Conservation (phyloP, 1,140 invertebrate species). For the Drosophila ananassae region DNA sequence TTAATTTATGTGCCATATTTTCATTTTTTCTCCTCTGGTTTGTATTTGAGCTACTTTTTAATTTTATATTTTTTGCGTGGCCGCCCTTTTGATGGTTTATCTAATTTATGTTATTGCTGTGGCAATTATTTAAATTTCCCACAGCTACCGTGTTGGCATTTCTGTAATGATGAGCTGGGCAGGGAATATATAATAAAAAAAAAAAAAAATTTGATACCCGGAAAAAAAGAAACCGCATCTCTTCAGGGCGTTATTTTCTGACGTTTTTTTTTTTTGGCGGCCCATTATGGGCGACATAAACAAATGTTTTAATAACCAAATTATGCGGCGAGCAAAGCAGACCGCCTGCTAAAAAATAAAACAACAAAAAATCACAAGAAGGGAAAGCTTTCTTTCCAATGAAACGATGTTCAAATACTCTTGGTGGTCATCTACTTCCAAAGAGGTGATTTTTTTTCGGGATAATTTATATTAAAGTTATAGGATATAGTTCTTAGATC, state of each 20-base stretch:
- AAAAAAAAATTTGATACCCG: not conserved
- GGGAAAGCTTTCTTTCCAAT: not conserved
- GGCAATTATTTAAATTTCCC: slow-evolving; percentile 42
- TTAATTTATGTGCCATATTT: slow-evolving; percentile 22
- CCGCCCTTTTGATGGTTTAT: slow-evolving; percentile 7
- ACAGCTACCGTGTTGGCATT: slow-evolving; percentile 21
- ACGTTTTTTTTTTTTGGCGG: slow-evolving; percentile 28
- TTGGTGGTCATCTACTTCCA: not conserved
- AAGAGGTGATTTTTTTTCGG: too few species aligned
- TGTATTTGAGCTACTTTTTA: slow-evolving; percentile 8
- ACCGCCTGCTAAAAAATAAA: slow-evolving; percentile 2
- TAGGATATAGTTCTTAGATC: too few species aligned
- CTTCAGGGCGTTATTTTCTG: not conserved
- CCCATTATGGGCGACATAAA: slow-evolving; percentile 73
- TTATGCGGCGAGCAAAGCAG: slow-evolving; percentile 58
- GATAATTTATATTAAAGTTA: too few species aligned
- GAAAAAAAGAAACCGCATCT: slow-evolving; percentile 3
- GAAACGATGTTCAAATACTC: not conserved
- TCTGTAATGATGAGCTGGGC: slow-evolving; percentile 22
- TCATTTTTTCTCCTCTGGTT: not conserved
- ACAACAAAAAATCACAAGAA: not conserved
- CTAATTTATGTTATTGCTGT: slow-evolving; percentile 33
- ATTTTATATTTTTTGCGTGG: not conserved
- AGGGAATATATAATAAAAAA: slow-evolving; percentile 10
- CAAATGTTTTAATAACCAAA: slow-evolving; percentile 80